Base-by-base conservation (phyloP, 2,888 invertebrate genomes). In the Chymomyza procnemis region DNA sequence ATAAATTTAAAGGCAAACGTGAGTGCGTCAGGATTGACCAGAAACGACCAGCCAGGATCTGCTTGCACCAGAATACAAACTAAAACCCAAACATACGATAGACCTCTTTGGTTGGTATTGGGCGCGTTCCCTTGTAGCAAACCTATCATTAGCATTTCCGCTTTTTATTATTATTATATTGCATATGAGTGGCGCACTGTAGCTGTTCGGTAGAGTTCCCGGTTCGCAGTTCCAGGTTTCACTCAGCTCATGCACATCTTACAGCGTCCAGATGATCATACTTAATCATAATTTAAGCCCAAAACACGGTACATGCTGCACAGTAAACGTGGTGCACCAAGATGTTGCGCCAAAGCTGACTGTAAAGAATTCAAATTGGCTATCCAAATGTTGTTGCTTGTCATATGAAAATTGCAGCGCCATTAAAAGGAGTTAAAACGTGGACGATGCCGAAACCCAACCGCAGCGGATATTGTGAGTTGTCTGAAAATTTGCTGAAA, bases 81-180 rank as follows among this genome's bases (percentile, higher is more conserved):
- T 1, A 26, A 26, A 26, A 26, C 26, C 4, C 26, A 26, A 26
- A 26, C 26, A 26, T 67, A 79, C 74, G 74, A 80, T 78, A 76
- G 76, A 69, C 67, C 61, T 71, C 64, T 30, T 26, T 26, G 26
- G 60, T 55, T 22, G 26, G 60, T 55, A 21, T 21, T 55, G 47
- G 54, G 61, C 48, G 56, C 34, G 56, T 12, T 52, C 22, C n/a
- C 16, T 54, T 57, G 77, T 75, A 74, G 73, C 75, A 81, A 88
- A 88, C 90, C 90, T 90, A 90, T 90, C 89, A 90, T 90, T 90
- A 90, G 89, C 85, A 90, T 90, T 90, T 90, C 90, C 90, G 90
- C 90, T 90, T 90, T 90, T 90, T 90, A 89, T 89, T 89, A 89
- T 89, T 88, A 85, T 88, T 77, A 77, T 76, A 71, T 75, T 74